Evolutionary conservation across 2,888 invertebrate species (phyloP), one percentile per base, ranked within the genome.

Genomic region (Muscina levida): DNA sequence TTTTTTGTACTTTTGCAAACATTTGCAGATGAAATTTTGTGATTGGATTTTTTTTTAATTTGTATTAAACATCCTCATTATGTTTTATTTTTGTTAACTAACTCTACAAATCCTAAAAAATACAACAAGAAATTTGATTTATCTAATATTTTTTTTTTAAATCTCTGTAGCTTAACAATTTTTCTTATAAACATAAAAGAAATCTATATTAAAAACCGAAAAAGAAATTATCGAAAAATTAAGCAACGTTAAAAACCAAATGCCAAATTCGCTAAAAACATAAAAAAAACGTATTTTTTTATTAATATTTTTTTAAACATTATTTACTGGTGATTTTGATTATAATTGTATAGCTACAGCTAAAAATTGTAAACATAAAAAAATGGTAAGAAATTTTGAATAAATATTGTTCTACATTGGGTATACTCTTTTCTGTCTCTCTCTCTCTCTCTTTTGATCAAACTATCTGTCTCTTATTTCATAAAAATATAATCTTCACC

Each of bases 111-210:
- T 77, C 72, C 78, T 74, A 57, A 82, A 75, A 77, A 77, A 75
- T 62, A 59, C 17, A 56, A 80, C 59, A 59, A 71, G 48, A 73
- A 48, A 53, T 39, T 31, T 8, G 8, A 31, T 31, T 31, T 31
- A 3, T 5, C n/a, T n/a, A n/a, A n/a, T n/a, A 10, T 26, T 53
- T 53, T 59, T 39, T 59, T 31, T 39, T 39, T 22, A 8, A 42
- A 53, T 53, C 48, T 87, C 89, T 89, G 89, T 91, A 91, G 91
- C 90, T 90, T 87, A 88, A 90, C 90, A 90, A 91, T 90, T 89
- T 87, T 86, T 59, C 67, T n/a, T n/a, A n/a, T n/a, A 37, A 62
- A 44, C 31, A 48, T 62, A 53, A 77, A 67, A 66, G 85, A 85
- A 86, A 84, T 85, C 83, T 85, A 82, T 79, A 84, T 71, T 11